Evolutionary conservation across 1,140 invertebrate species (phyloP).

Genomic region (Drosophila sucinea): DNA sequence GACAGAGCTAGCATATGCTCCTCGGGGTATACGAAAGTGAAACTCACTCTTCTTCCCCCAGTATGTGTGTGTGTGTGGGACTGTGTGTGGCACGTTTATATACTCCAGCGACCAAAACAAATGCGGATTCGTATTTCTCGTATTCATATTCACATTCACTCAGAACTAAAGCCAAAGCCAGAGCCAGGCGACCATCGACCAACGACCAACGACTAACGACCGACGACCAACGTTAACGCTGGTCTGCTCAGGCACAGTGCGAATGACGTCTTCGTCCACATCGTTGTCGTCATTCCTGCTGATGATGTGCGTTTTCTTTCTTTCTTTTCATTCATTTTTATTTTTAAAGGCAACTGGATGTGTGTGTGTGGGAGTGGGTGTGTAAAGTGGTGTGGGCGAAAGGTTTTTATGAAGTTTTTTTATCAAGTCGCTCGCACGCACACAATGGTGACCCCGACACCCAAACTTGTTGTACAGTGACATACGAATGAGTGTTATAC

Average conservation of each 20-base stretch:
- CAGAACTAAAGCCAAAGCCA: constrained; percentile 5
- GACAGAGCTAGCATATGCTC: constrained; percentile 9
- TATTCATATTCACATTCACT: constrained; percentile 9
- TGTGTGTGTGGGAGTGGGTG: constrained; percentile 4
- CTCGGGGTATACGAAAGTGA: constrained; percentile 36
- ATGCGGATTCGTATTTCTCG: constrained; percentile 41
- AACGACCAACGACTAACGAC: not conserved
- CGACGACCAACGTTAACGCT: constrained; percentile 11
- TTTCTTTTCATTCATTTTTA: constrained; percentile 22
- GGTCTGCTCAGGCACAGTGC: constrained; percentile 61
- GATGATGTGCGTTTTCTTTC: constrained; percentile 42
- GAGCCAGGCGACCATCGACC: constrained; percentile 18
- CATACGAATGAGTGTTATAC: constrained; percentile 12
- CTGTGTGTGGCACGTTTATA: constrained; percentile 60
- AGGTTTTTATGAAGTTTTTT: constrained; percentile 15
- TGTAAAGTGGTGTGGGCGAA: constrained; percentile 11
- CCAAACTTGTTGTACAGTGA: constrained; percentile 21
- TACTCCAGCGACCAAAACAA: constrained; percentile 65
- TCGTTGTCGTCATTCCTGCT: constrained; percentile 24
- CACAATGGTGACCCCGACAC: constrained; percentile 30
- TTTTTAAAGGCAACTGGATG: constrained; percentile 54
- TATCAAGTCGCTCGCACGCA: constrained; percentile 54
- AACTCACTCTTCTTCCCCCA: constrained; percentile 42
- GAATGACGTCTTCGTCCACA: constrained; percentile 54
- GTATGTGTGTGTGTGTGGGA: constrained; percentile 17